Base-by-base conservation (phyloP, 30 jellyfish, hydroid and myxozoan species). In the Rhopilema esculentum region DNA sequence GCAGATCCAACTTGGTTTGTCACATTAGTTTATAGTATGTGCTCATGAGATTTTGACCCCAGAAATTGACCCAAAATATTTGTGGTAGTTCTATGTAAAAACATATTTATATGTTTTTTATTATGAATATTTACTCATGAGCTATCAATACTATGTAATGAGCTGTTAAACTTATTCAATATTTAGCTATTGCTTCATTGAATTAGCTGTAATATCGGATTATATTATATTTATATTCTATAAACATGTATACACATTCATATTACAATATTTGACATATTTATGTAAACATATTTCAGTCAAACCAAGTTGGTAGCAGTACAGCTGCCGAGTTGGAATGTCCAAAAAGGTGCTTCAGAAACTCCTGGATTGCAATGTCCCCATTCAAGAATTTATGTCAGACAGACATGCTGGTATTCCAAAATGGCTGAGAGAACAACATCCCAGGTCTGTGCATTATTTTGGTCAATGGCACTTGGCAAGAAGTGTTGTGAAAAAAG, bases 381-480 rank as follows among this genome's bases (percentile, higher is more conserved):
- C 53, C 27, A 24, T 28, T 18, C 22, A 4, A 29, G 31, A 20
- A 21, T 69, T 83, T 16, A 57, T 68, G 31, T 70, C 92, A 30
- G 91, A 83, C 79, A 22, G 92, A 26, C 91, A 72, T 1, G 49
- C 28, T 16, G 49, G 72, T 28, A 71, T 83, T 20, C 15, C 91
- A 23, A 83, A 83, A 63, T 71, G 53, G 82, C 27, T 83, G 28
- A 32, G 92, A 28, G 92, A 69, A 29, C 22, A 49, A 27, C 32
- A 69, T 25, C 64, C 90, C 19, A 70, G 49, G 8, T 18, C 49
- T 12, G 26, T 8, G 19, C 91, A 81, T 33, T 78, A 62, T 21
- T 81, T 64, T 81, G 80, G 64, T 78, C 32, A 70, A 0, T 32
- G 92, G 92, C 90, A 83, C 66, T 23, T 83, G 30, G 70, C 75